Percentiles rank a stretch among this genome's conserved stretches.
Evolutionary conservation across 2,888 invertebrate genomes (phyloP).

Genomic region (Cheiracanthium punctorium): DNA sequence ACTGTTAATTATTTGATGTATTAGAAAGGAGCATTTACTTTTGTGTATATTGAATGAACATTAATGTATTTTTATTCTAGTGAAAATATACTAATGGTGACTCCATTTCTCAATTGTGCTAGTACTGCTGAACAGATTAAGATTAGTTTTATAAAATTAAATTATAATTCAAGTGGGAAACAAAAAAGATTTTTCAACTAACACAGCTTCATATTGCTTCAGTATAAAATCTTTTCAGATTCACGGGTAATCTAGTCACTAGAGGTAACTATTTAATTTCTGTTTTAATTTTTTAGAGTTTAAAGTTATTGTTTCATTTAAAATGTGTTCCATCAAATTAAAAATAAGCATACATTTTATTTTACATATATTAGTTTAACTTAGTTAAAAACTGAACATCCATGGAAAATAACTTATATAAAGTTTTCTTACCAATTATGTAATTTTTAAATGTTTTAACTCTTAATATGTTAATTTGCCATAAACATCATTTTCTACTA

Average conservation of each 20-base stretch:
- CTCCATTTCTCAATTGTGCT: conserved; percentile 34
- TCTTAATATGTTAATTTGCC: not conserved
- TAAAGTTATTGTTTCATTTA: not conserved
- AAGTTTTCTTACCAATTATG: too few species aligned
- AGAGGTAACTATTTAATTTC: not conserved
- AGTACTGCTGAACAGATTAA: conserved; percentile 37
- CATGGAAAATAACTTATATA: too few species aligned
- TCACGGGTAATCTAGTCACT: conserved; percentile 60
- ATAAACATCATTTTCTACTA: not conserved
- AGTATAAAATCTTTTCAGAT: conserved; percentile 16
- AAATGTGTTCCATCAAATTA: not conserved
- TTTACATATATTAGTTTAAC: too few species aligned
- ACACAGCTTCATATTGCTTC: conserved; percentile 15
- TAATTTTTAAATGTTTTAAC: too few species aligned
- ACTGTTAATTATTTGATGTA: conserved; percentile 34
- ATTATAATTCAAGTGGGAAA: conserved; percentile 15
- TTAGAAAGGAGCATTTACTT: conserved; percentile 27
- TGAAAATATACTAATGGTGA: conserved; percentile 29
- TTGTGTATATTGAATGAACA: conserved; percentile 33
- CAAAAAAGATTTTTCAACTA: not conserved
- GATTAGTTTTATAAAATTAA: conserved; percentile 54
- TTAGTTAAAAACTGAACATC: too few species aligned
- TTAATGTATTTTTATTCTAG: conserved; percentile 46
- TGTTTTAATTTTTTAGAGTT: not conserved
- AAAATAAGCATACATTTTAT: too few species aligned